Evolutionary conservation across 1,140 invertebrate genomes (phyloP), one percentile per base, ranked within the genome.

Genomic region (Leptestheria dahalacensis): DNA sequence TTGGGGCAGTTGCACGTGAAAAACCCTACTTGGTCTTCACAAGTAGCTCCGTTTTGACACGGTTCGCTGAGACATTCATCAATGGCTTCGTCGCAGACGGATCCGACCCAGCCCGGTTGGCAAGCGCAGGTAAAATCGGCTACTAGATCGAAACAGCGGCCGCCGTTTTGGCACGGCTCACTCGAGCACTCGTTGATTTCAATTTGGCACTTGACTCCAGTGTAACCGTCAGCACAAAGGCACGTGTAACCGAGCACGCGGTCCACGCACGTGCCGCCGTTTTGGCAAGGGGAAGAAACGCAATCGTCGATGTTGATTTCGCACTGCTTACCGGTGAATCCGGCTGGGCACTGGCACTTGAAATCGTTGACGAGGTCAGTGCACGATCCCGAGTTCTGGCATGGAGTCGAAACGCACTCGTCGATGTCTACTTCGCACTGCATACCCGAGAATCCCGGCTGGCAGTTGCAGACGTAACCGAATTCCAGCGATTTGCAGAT

Each of bases 261-360:
- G 60, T 77, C 72, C 15, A 71, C 61, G 59, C 82, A 84, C 3
- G 67, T 73, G 0, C 73, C 79, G 41, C 72, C 72, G 64, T 81
- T 80, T 28, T 68, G 66, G 61, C 80, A 82, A 11, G 77, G 76
- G 62, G 72, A 69, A 3, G 66, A 70, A 2, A 66, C 62, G 65
- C 84, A 86, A 65, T 79, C 77, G 63, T 80, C 71, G 15, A 79
- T 65, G 64, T 75, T 55, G 12, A 26, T 46, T 29, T 66, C 62
- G 54, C 65, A 66, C 20, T 57, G 29, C 10, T 26, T 20, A 18
- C 63, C 51, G 1, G 84, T 89, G 73, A 86, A 95, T 1, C 87
- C 85, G 0, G 86, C 79, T 1, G 88, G 86, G 70, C 92, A 96
- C 47, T 80, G 78, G 72, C 91, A 96, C 9, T 82, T 84, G 72